Conservation (phyloP, 1,140 invertebrate genomes). For the Drosophila tani region DNA sequence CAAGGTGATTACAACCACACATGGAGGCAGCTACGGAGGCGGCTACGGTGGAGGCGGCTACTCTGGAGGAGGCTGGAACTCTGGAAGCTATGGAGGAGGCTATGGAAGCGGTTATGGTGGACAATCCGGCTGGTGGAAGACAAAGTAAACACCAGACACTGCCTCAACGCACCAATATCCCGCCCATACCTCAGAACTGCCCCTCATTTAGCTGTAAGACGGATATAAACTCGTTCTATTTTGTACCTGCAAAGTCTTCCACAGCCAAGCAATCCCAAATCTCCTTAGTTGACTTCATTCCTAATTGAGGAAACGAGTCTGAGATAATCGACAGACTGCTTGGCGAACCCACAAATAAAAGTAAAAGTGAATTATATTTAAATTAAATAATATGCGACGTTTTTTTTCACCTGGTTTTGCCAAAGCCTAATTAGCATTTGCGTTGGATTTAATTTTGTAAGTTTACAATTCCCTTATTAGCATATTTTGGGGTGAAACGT, state of each 20-base stretch:
- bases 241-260: slow-evolving; percentile 46
- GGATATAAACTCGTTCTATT: slow-evolving; percentile 48
- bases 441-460: not conserved
- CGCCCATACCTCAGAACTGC: not conserved
- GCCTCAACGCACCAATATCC: not conserved
- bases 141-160: slow-evolving; percentile 34
- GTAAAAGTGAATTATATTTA: slow-evolving; percentile 37
- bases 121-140: slow-evolving; percentile 68
- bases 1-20: slow-evolving; percentile 14
- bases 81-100: slow-evolving; percentile 35
- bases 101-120: slow-evolving; percentile 46
- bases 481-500: not conserved
- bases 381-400: slow-evolving; percentile 16
- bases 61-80: slow-evolving; percentile 23
- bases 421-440: not conserved
- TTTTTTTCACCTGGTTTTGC: not conserved
- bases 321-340: slow-evolving; percentile 16
- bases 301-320: slow-evolving; percentile 38
- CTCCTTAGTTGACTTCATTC: slow-evolving; percentile 1
- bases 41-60: slow-evolving; percentile 34
- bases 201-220: slow-evolving; percentile 26
- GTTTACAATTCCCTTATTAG: slow-evolving; percentile 4
- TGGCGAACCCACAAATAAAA: slow-evolving; percentile 34
- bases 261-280: slow-evolving; percentile 4
- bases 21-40: slow-evolving; percentile 24